Evolutionary conservation across 2,888 invertebrate genomes (phyloP), one percentile per base, ranked within the genome.

Genomic region (Sturmia bella): DNA sequence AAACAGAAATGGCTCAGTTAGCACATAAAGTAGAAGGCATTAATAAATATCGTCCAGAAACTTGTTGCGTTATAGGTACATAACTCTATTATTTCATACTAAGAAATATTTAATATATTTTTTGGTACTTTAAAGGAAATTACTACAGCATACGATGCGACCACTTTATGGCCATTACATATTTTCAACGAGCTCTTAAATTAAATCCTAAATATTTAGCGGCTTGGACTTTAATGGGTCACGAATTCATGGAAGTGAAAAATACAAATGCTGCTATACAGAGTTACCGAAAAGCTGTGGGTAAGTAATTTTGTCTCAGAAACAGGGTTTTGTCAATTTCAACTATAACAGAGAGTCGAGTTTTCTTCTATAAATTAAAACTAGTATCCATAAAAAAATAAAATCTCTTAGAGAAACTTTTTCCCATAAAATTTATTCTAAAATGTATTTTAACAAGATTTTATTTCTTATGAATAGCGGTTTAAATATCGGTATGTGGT

Each of bases 191-290:
- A 85, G 99, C 99, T 0, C 91, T 99, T 15, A 96, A 97, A 89
- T 92, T 99, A 6, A 98, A 98, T 92, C 98, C 98, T 0, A 95
- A 96, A 87, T 98, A 98, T 90, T 92, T 98, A 59, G 96, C 98
- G 0, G 99, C 98, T 0, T 99, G 99, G 99, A 99, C 98, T 1
- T 92, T 99, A 52, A 97, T 99, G 94, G 99, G 99, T 0, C 99
- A 99, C 89, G 99, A 99, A 91, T 99, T 97, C 90, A 98, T 99
- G 95, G 99, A 99, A 92, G 94, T 99, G 91, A 99, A 99, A 91
- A 99, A 99, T 90, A 97, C 98, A 0, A 97, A 97, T 91, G 99
- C 98, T 15, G 99, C 99, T n/a, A 98, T 99, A 89, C 97, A 98
- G 88, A 97, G 99, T 87, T 99, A 99, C 89, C 93, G 99, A 87